phyloP scores from a whole-genome alignment of 1,140 invertebrate species.

The Akabosia matsudoensis region DNA sequence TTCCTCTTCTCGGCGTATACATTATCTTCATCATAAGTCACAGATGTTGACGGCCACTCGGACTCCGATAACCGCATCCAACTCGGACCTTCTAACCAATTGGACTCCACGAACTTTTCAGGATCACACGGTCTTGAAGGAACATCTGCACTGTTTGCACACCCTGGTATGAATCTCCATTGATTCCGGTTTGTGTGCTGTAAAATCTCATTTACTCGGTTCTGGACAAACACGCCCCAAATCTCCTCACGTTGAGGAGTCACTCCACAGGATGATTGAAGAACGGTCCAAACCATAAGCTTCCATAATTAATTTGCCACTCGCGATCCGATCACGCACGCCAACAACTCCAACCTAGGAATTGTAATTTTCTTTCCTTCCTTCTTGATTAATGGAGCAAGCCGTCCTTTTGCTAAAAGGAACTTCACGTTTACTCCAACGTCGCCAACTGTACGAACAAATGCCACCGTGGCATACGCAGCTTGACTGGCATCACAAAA shows the following conservation, averaged over 20 bases:
- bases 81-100: too few species aligned
- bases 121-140: background rate
- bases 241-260: conserved; percentile 41
- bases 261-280: conserved; percentile 46
- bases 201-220: conserved; percentile 40
- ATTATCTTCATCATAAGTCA: conserved; percentile 26
- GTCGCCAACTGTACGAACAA: conserved; percentile 38
- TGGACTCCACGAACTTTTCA: background rate
- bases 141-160: background rate
- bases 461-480: conserved; percentile 48
- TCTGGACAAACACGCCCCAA: conserved; percentile 41
- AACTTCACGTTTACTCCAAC: conserved; percentile 35
- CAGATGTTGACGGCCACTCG: background rate
- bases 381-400: conserved; percentile 46
- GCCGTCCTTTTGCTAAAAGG: conserved; percentile 47
- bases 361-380: conserved; percentile 44
- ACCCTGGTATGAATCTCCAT: background rate
- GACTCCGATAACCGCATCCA: background rate
- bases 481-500: conserved; percentile 50
- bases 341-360: conserved; percentile 50
- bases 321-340: conserved; percentile 48
- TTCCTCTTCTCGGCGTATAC: conserved; percentile 38
- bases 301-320: conserved; percentile 43
- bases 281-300: conserved; percentile 33
- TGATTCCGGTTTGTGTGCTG: background rate